These are phyloP conservation scores for Clarias batrachus DNA, from an alignment of 2,113 vertebrate species.

Conservation along the genomic window DNA sequence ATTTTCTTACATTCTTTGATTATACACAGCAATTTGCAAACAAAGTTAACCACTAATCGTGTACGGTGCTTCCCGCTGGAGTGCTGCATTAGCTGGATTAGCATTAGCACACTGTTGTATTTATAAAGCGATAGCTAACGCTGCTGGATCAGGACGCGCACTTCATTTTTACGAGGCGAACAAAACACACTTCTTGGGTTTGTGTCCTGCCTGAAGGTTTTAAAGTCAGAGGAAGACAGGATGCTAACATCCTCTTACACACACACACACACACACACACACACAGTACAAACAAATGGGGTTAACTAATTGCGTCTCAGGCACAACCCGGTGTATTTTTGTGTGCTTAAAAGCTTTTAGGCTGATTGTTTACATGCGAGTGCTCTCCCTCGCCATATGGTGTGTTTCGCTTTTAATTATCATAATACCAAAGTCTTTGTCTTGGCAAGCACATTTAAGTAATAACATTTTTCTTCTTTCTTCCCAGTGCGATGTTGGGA, in stretches of 20 bases:
- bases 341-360: conserved; percentile 68
- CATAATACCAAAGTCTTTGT: conserved; percentile 76
- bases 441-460: conserved; percentile 74
- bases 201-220: neutral
- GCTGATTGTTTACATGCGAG: conserved; percentile 72
- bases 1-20: neutral
- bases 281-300: conserved; percentile 39
- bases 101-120: neutral
- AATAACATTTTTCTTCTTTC: conserved; percentile 69
- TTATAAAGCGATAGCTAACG: neutral
- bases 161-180: neutral
- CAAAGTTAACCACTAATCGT: neutral
- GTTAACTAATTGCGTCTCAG: conserved; percentile 67
- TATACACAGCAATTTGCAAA: neutral
- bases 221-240: neutral
- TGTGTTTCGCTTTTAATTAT: conserved; percentile 75
- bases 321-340: conserved; percentile 55
- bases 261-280: conserved; percentile 24
- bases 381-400: conserved; percentile 73
- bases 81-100: neutral
- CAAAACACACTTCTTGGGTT: neutral
- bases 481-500: conserved; percentile 47
- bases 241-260: conserved; percentile 22
- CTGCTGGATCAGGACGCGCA: neutral
- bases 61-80: neutral